Base-by-base conservation (phyloP, 2,797 vertebrate genomes). In the Buphagus erythrorhynchus region DNA sequence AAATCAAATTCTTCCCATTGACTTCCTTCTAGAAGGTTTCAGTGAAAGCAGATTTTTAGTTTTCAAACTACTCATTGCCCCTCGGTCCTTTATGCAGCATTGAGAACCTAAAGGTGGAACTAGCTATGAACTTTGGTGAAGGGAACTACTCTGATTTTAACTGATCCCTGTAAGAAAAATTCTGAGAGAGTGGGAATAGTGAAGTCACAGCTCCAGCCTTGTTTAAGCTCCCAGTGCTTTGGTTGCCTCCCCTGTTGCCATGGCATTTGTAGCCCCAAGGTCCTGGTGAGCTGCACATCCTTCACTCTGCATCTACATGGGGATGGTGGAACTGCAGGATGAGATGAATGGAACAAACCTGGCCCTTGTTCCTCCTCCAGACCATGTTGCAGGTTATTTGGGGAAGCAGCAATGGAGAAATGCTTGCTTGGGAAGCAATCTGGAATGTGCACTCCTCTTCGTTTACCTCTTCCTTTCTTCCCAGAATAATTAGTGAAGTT, bases 401-500 rank as follows among this genome's bases (percentile, higher is more conserved):
- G 46, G 33, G 51, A 21, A 33, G 58, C 35, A 49, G n/a, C 15
- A 16, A n/a, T 1, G 4, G 58, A 75, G 82, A 72, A 92, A 36
- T 28, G 16, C 63, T 65, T 81, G 67, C 51, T 77, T 54, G 65
- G 65, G 80, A 93, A 89, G 54, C 82, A 42, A 6, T 55, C 49
- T 74, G 73, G 65, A 73, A 49, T 5, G 22, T 20, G 36, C 40
- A 13, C 42, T 79, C 35, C 78, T 35, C 84, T 38, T 52, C 46
- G 3, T 59, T 79, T 86, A 82, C 93, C 86, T 92, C 62, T 46
- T 78, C 43, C 83, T 82, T 78, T 88, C 74, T 80, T 93, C 58
- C 38, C 75, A 22, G 69, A 59, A 63, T 92, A 94, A 88, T 96
- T 94, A 82, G 71, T n/a, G 68, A 92, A 90, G 66, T 74, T 90